Conservation (phyloP, 2,888 invertebrate genomes). For the Orchesella flavescens region DNA sequence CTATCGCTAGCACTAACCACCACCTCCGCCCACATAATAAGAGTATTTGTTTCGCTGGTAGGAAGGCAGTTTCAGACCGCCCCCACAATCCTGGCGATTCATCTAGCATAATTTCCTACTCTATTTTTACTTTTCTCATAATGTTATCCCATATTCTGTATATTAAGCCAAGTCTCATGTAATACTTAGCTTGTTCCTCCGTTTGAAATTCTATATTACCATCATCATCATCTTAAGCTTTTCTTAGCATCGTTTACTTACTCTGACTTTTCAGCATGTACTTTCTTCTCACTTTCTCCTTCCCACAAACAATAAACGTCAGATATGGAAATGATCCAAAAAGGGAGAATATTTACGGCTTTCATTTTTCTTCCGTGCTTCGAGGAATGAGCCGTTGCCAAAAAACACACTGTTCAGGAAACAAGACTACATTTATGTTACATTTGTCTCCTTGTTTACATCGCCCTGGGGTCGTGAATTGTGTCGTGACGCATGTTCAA, state of each 20-base stretch:
- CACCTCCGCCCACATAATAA: no score
- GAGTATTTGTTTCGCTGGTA: no score
- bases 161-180: background rate
- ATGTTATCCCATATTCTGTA: background rate
- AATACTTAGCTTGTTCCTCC: background rate
- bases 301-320: conserved; percentile 42
- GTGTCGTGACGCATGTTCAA: no score
- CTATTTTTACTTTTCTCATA: background rate
- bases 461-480: background rate
- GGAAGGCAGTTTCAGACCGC: background rate
- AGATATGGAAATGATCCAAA: conserved; percentile 59
- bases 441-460: conserved; percentile 6
- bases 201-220: background rate
- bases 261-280: no score
- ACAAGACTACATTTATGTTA: conserved; percentile 12
- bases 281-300: no score
- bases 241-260: no score
- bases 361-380: background rate
- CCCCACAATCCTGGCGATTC: conserved; percentile 8
- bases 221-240: no score
- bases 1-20: no score
- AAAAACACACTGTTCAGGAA: conserved; percentile 8
- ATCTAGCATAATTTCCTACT: no score
- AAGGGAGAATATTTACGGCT: conserved; percentile 26
- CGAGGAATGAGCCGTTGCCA: conserved; percentile 36